A percentile compares a stretch with the other conserved stretches of the same genome.
Evolutionary conservation across 2,888 invertebrate genomes (phyloP).

Genomic region (Sabatieria punctata): DNA sequence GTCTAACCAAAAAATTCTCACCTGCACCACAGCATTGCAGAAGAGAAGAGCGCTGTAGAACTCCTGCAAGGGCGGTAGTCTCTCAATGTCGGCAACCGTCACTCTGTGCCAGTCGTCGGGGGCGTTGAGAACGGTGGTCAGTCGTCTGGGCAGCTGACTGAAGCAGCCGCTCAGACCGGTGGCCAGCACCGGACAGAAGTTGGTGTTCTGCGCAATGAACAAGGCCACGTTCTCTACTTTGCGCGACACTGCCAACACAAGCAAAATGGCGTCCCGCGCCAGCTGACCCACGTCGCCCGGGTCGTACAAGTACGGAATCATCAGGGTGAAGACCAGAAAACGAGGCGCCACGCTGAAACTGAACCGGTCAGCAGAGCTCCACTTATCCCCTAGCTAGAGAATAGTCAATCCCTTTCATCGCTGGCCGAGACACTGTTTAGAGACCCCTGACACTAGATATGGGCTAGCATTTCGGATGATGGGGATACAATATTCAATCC

Average conservation of each 20-base stretch:
- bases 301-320: slow-evolving; percentile 24
- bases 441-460: too few relatives aligned
- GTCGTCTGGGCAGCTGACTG: slow-evolving; percentile 62
- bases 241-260: slow-evolving; percentile 37
- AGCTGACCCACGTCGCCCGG: slow-evolving; percentile 22
- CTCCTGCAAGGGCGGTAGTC: slow-evolving; percentile 63
- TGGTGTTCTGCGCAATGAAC: slow-evolving; percentile 61
- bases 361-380: too few relatives aligned
- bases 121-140: slow-evolving; percentile 42
- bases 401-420: too few relatives aligned
- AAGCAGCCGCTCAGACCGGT: slow-evolving; percentile 83
- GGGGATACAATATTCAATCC: too few relatives aligned
- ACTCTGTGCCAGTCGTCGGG: slow-evolving; percentile 58
- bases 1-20: too few relatives aligned
- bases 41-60: slow-evolving; percentile 88
- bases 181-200: slow-evolving; percentile 67
- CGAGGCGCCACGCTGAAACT: too few relatives aligned
- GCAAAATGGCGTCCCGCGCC: slow-evolving; percentile 25
- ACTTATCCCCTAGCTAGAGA: too few relatives aligned
- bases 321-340: slow-evolving; percentile 25
- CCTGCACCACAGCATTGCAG: slow-evolving; percentile 84
- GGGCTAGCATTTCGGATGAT: too few relatives aligned
- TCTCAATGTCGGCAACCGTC: slow-evolving; percentile 68
- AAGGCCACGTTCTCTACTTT: slow-evolving; percentile 43
- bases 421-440: too few relatives aligned